Evolutionary conservation across 2,797 vertebrate species (phyloP).

Genomic region (Amphiprion clarkii): DNA sequence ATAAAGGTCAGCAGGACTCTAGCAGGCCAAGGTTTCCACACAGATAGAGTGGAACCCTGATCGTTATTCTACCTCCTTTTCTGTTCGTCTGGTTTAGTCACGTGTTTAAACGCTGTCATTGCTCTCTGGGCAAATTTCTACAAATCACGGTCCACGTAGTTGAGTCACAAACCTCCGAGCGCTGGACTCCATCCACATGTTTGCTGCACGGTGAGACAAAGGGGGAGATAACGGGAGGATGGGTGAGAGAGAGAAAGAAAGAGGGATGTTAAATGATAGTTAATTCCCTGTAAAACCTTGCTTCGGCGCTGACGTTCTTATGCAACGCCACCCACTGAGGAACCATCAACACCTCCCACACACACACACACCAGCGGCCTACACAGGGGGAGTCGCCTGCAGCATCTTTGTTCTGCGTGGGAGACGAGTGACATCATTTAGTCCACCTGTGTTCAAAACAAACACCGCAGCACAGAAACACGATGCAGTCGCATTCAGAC

Average conservation of each 20-base stretch:
- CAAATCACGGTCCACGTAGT: slow-evolving; percentile 36
- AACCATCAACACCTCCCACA: slow-evolving; percentile 63
- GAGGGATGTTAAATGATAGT: slow-evolving; percentile 25
- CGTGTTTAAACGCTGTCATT: slow-evolving; percentile 43
- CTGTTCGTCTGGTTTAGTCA: slow-evolving; percentile 10
- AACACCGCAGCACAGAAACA: slow-evolving; percentile 32
- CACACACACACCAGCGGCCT: slow-evolving; percentile 44
- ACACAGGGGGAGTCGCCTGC: slow-evolving; percentile 64
- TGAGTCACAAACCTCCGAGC: too few species aligned
- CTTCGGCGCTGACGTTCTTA: slow-evolving; percentile 66
- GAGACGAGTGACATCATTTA: slow-evolving; percentile 69
- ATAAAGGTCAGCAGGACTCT: too few species aligned
- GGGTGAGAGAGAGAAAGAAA: not conserved
- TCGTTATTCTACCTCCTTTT: not conserved
- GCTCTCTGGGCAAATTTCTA: slow-evolving; percentile 36
- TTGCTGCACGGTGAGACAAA: slow-evolving; percentile 17
- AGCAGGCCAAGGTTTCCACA: too few species aligned
- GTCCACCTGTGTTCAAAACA: slow-evolving; percentile 68
- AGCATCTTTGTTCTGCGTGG: slow-evolving; percentile 70
- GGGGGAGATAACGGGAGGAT: slow-evolving; percentile 5
- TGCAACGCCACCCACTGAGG: slow-evolving; percentile 70
- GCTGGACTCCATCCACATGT: not conserved
- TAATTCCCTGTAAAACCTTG: slow-evolving; percentile 54
- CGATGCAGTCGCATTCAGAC: not conserved
- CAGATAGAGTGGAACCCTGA: not conserved